Conservation (phyloP, 2,888 invertebrate species). For the Bedellia somnulentella region DNA sequence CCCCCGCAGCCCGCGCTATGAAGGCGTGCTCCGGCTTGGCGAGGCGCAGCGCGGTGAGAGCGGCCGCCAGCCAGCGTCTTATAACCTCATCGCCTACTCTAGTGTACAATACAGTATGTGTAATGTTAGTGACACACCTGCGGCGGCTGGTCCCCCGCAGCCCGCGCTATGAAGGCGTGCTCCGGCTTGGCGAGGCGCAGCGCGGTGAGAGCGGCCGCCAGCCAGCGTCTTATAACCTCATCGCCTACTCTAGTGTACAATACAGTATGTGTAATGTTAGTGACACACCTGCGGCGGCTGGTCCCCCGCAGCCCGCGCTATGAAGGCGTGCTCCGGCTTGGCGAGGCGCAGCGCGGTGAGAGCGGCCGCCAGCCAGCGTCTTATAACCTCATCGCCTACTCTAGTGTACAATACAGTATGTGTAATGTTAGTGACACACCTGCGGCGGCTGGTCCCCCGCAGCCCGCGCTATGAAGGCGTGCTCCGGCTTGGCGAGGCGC, state of each 20-base stretch:
- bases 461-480: conserved; percentile 85
- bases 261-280: too few species aligned
- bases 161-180: conserved; percentile 86
- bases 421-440: too few species aligned
- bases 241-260: too few species aligned
- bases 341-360: conserved; percentile 79
- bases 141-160: too few species aligned
- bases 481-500: conserved; percentile 71
- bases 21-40: conserved; percentile 81
- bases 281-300: too few species aligned
- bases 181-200: conserved; percentile 73
- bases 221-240: too few species aligned
- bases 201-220: conserved; percentile 78
- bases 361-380: conserved; percentile 78
- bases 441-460: too few species aligned
- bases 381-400: too few species aligned
- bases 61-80: conserved; percentile 78
- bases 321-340: conserved; percentile 81
- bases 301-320: conserved; percentile 76
- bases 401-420: too few species aligned
- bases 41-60: conserved; percentile 77
- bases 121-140: too few species aligned
- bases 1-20: conserved; percentile 79
- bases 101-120: too few species aligned
- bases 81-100: too few species aligned